Evolutionary conservation across 2,888 invertebrate species (phyloP), one percentile per base, ranked within the genome.

Genomic region (Dione vanillae): DNA sequence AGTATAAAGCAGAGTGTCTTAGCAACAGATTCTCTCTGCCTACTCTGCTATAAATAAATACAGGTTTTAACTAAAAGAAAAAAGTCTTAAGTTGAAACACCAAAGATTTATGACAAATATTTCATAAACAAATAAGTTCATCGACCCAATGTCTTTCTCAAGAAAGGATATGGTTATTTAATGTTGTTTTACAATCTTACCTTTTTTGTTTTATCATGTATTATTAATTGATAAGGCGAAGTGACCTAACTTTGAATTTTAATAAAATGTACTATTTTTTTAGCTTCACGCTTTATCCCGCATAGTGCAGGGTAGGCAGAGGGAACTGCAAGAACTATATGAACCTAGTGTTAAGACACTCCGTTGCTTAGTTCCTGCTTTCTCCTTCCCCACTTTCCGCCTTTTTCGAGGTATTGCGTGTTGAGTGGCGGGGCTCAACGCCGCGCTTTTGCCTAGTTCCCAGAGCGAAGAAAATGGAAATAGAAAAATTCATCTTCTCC

Each of bases 81-180:
- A 12, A 11, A 27, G 27, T 27, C 27, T 27, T 27, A 12, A 43
- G 12, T 43, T 11, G 43, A 43, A 43, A 12, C 11, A 12, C 0
- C 12, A 43, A 12, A 12, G 27, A 27, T 27, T 27, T 27, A 5
- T 27, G 27, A 27, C 27, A 27, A 27, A n/a, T 45, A n/a, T n/a
- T 45, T 45, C 45, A n/a, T n/a, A 45, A 45, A 45, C n/a, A 27
- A 27, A 27, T 27, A 27, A 27, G 27, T 27, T 27, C 27, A 27
- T 27, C 27, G 27, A 27, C 27, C 27, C 27, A 27, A 16, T 47
- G 47, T 47, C 16, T n/a, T n/a, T n/a, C 16, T 16, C 16, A 16
- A 45, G 45, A 45, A 45, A 45, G n/a, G n/a, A n/a, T 45, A 45
- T n/a, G n/a, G 45, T 45, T 45, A 14, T 45, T 45, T 45, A n/a